Base-by-base conservation (phyloP, 2,888 invertebrate species). In the Hydraecia micacea region DNA sequence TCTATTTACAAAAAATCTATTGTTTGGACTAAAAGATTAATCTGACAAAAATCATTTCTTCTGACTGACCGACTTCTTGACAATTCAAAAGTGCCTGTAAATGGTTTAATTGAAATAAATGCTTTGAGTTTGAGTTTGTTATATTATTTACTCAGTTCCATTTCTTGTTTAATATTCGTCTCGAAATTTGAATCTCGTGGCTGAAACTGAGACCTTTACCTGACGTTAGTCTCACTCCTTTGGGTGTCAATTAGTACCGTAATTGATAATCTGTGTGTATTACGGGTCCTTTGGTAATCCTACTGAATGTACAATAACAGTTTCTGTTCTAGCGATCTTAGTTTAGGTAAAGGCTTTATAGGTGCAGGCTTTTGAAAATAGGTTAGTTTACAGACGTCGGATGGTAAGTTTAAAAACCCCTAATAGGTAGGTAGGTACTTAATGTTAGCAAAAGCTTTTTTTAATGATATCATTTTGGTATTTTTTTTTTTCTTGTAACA, bases 211-310 rank as follows among this genome's bases (percentile, higher is more conserved):
- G 42, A 46, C 74, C 32, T n/a, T 52, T 28, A 73, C 52, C 52
- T 28, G 39, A 32, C 42, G 32, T 42, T 63, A 75, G 42, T 62
- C 18, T 72, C 28, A 60, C 21, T 71, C 81, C 77, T 78, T 72
- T 32, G 81, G 81, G 81, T 62, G 39, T 71, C 36, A 63, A 52
- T 74, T 81, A 73, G 73, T 81, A 78, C 60, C 28, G 42, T 81
- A 52, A 79, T 75, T 82, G 39, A 79, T 79, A 67, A 79, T 82
- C 58, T 75, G 66, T n/a, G n/a, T n/a, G n/a, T n/a, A n/a, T n/a
- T n/a, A n/a, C n/a, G 32, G 42, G 52, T 8, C 82, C 62, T 63
- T 81, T 55, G 75, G 52, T 81, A 81, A 81, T 55, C 18, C 42
- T 52, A 73, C 42, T 52, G 62, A 81, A 81, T 81, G 80, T 77